phyloP scores from a whole-genome alignment of 2,888 invertebrate species.

The Drosophila rellima region DNA sequence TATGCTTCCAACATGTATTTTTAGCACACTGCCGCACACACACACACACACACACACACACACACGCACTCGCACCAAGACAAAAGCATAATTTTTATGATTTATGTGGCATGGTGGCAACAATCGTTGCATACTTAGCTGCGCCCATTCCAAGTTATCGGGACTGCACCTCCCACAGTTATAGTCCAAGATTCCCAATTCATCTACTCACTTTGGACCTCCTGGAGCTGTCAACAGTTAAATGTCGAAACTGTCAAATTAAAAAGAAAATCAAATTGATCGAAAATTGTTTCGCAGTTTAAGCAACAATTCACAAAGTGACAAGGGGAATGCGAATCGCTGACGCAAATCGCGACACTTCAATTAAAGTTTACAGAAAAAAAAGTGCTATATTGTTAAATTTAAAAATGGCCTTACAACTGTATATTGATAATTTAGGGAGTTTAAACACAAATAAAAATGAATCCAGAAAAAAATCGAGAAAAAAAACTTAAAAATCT shows the following conservation, averaged over 20 bases:
- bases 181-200: not conserved
- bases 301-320: conserved; percentile 36
- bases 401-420: not conserved
- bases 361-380: not conserved
- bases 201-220: not conserved
- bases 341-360: not conserved
- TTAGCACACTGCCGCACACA: conserved; percentile 16
- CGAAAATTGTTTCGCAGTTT: conserved; percentile 54
- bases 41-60: not conserved
- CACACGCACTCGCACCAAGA: not conserved
- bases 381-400: not conserved
- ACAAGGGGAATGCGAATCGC: conserved; percentile 1
- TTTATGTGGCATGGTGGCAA: conserved; percentile 59
- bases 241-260: conserved; percentile 68
- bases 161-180: not conserved
- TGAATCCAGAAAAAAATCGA: too few species aligned
- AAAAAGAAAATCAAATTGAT: conserved; percentile 45
- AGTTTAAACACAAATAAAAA: too few species aligned
- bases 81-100: conserved; percentile 54
- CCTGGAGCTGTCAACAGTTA: conserved; percentile 62
- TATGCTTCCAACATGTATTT: conserved; percentile 63
- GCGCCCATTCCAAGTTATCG: conserved; percentile 67
- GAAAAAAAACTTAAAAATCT: too few species aligned
- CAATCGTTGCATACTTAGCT: conserved; percentile 63
- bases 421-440: too few species aligned